Evolutionary conservation across 2,797 vertebrate genomes (phyloP).

Genomic region (Pseudotriccus pelzelni): DNA sequence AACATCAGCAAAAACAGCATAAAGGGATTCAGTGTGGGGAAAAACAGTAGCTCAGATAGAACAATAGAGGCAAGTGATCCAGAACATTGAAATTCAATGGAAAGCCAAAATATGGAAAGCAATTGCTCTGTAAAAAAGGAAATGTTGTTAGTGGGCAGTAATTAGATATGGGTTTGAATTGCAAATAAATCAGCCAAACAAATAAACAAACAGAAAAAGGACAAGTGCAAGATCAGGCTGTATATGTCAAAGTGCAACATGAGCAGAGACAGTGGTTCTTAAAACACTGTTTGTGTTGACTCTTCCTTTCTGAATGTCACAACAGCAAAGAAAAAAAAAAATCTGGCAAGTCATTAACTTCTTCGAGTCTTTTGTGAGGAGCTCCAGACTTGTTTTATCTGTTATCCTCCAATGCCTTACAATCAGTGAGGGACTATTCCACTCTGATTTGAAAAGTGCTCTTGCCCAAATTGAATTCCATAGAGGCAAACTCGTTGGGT

Average conservation of each 20-base stretch:
- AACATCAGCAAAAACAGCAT: conserved; percentile 13
- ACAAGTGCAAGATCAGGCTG: not conserved
- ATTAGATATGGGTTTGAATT: conserved; percentile 62
- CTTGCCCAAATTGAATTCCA: conserved; percentile 4
- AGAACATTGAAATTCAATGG: conserved; percentile 66
- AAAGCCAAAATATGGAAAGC: conserved; percentile 65
- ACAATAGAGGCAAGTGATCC: conserved; percentile 66
- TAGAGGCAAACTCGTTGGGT: not conserved
- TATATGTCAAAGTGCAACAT: not conserved
- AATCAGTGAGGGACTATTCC: not conserved
- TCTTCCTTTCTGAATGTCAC: not conserved
- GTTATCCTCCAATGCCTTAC: not conserved
- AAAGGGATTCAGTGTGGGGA: conserved; percentile 46
- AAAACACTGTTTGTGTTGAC: not conserved
- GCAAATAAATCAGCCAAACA: conserved; percentile 44
- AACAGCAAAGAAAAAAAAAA: not conserved
- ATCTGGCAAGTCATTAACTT: not conserved
- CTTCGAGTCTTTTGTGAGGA: not conserved
- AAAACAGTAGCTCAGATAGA: conserved; percentile 43
- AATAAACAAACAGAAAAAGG: not conserved
- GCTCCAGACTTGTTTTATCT: not conserved
- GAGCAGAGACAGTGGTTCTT: not conserved
- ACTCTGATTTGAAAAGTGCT: conserved; percentile 17
- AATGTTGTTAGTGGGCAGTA: conserved; percentile 60
- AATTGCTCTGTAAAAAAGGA: conserved; percentile 51